Evolutionary conservation across 1,140 invertebrate species (phyloP).

Genomic region (Saccostrea cuccullata): DNA sequence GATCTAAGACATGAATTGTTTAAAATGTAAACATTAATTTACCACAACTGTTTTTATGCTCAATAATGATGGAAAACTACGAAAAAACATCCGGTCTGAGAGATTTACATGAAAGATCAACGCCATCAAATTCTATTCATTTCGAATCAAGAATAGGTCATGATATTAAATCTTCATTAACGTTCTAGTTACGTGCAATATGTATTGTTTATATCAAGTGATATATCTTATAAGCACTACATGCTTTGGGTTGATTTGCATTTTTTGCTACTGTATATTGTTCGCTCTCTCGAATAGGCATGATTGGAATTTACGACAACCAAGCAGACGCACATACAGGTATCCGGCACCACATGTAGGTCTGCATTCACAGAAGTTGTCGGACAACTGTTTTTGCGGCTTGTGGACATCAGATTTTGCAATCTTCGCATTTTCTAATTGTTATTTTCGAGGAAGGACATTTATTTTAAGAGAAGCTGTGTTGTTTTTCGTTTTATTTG

Average conservation of each 20-base stretch:
- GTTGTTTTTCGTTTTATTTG: neutral
- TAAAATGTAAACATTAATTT: neutral
- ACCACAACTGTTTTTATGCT: constrained; percentile 13
- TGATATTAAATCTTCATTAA: neutral
- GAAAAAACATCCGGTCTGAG: neutral
- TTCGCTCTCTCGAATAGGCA: no score
- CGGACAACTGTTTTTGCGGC: neutral
- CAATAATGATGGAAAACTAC: neutral
- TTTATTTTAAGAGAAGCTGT: neutral
- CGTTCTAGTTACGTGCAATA: neutral
- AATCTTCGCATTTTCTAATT: neutral
- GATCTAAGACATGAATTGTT: constrained; percentile 2
- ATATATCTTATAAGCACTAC: no score
- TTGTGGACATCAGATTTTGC: neutral
- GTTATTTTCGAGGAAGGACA: neutral
- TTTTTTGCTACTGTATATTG: no score
- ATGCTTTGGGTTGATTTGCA: no score
- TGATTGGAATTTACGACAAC: neutral
- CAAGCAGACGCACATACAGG: neutral
- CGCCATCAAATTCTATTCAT: neutral
- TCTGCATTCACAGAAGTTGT: neutral
- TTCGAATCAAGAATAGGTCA: neutral
- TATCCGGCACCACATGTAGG: neutral
- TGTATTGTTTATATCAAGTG: no score
- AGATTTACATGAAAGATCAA: neutral